These are phyloP conservation scores for Aegotheles bennettii DNA, from an alignment of 2,113 vertebrate genomes.

Conservation along the genomic window DNA sequence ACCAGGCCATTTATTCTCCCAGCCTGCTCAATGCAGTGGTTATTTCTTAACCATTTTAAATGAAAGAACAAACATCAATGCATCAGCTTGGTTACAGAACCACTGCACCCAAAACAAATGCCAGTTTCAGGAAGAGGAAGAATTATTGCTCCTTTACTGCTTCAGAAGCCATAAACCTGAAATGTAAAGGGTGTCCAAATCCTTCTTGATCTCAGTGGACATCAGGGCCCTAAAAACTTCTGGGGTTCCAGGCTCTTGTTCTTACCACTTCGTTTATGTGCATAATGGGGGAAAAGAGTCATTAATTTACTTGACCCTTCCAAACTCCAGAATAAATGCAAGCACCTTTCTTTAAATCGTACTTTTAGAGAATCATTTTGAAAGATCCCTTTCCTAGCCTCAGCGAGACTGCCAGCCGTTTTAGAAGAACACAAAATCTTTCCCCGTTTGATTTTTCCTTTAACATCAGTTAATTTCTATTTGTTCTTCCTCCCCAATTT, in stretches of 20 bases:
- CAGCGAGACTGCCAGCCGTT: not conserved
- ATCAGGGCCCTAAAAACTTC: not conserved
- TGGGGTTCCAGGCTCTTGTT: not conserved
- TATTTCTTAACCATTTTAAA: not conserved
- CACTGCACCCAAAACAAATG: not conserved
- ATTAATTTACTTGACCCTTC: not conserved
- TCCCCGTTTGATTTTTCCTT: conserved; percentile 55
- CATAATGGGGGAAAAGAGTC: accelerated
- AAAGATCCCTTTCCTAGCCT: not conserved
- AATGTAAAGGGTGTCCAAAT: not conserved
- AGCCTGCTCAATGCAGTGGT: not conserved
- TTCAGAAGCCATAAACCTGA: not conserved
- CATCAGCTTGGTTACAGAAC: not conserved
- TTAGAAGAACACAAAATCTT: conserved; percentile 56
- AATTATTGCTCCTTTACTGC: not conserved
- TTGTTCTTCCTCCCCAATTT: conserved; percentile 64
- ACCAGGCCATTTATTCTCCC: not conserved
- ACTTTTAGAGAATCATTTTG: not conserved
- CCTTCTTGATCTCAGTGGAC: not conserved
- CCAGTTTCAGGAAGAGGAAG: not conserved
- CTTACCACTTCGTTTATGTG: not conserved
- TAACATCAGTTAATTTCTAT: conserved; percentile 68
- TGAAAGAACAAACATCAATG: not conserved
- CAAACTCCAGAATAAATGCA: not conserved
- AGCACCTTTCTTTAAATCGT: not conserved